These are phyloP conservation scores for Ursus arctos DNA, from an alignment of 2,113 vertebrate species.

Conservation along the genomic window DNA sequence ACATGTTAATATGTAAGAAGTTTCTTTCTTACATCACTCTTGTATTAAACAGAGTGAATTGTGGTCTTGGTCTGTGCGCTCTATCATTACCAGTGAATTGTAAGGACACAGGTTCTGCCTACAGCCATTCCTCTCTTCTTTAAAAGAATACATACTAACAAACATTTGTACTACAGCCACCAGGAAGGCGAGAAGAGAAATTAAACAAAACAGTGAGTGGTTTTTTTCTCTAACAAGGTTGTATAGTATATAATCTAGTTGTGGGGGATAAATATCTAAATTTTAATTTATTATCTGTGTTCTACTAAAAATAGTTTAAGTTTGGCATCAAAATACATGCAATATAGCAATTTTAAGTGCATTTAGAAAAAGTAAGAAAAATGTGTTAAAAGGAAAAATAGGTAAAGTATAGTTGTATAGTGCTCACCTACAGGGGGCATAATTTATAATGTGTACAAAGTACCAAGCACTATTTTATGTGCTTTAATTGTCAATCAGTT, in stretches of 20 bases:
- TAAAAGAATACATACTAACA: not conserved
- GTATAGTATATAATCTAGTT: not conserved
- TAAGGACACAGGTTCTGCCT: not conserved
- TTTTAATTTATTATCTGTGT: not conserved
- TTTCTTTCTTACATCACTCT: not conserved
- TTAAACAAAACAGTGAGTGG: not conserved
- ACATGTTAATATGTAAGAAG: not conserved
- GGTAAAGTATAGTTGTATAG: not conserved
- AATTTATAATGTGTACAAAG: not conserved
- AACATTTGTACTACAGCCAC: not conserved
- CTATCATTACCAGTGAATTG: not conserved
- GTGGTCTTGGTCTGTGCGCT: not conserved
- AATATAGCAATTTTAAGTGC: not conserved
- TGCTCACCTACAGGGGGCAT: rapidly evolving
- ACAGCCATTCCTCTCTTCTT: not conserved
- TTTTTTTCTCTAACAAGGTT: not conserved
- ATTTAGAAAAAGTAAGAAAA: not conserved
- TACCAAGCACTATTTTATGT: not conserved
- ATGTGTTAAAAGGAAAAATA: not conserved
- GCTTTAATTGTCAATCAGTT: not conserved
- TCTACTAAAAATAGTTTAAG: not conserved
- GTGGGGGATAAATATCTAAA: not conserved
- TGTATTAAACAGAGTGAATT: not conserved
- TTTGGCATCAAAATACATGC: not conserved
- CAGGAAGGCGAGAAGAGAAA: not conserved